Evolutionary conservation across 2,797 vertebrate genomes (phyloP).

Genomic region (Gadopsis marmoratus): DNA sequence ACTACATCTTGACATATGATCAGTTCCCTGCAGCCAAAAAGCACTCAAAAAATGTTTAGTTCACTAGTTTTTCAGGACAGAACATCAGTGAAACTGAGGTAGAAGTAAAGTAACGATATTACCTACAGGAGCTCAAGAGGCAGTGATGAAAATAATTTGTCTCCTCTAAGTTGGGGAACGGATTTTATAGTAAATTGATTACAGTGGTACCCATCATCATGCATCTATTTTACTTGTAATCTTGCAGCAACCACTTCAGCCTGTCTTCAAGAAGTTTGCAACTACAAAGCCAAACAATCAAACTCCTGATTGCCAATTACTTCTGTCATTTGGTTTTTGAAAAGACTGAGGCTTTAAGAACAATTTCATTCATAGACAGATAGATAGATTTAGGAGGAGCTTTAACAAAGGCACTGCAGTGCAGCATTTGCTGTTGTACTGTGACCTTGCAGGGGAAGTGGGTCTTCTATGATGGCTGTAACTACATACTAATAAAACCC

Average conservation of each 20-base stretch:
- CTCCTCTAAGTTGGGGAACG: background rate
- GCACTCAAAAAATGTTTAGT: constrained; percentile 6
- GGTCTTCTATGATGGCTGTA: background rate
- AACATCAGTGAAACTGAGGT: constrained; percentile 24
- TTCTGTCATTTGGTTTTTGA: background rate
- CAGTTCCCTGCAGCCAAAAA: constrained; percentile 42
- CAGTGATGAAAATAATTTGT: constrained; percentile 21
- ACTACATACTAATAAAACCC: background rate
- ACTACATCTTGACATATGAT: constrained; percentile 40
- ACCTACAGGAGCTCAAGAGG: constrained; percentile 20
- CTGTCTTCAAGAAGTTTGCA: background rate
- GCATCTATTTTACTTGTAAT: constrained; percentile 16
- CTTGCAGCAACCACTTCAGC: constrained; percentile 7
- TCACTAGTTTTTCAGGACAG: constrained; percentile 36
- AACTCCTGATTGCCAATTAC: background rate
- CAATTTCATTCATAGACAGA: background rate
- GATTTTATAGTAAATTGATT: constrained; percentile 21
- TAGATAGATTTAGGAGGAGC: too few relatives aligned
- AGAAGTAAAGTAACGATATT: constrained; percentile 27
- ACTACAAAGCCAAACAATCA: background rate
- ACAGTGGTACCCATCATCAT: constrained; percentile 17
- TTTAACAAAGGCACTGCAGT: constrained; percentile 16
- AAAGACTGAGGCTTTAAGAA: constrained; percentile 5
- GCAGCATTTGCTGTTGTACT: background rate
- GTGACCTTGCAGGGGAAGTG: background rate